Evolutionary conservation across 2,888 invertebrate genomes (phyloP).

Genomic region (Drosophila imparisetae): DNA sequence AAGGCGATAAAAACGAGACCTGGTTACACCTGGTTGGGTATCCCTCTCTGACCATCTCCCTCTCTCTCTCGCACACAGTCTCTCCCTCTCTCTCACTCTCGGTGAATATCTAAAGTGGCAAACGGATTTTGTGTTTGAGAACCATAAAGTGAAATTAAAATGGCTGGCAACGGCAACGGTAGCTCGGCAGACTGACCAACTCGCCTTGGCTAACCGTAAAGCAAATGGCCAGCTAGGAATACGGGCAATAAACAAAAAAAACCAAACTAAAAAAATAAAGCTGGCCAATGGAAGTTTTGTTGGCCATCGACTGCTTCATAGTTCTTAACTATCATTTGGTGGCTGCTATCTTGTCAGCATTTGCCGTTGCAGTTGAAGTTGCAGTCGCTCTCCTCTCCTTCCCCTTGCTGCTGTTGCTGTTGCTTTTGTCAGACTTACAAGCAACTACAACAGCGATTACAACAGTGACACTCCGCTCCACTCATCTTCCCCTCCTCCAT

Average conservation of each 20-base stretch:
- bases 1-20: constrained; percentile 66
- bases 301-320: constrained; percentile 66
- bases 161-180: constrained; percentile 56
- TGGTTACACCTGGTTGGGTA: constrained; percentile 55
- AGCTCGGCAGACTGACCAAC: constrained; percentile 48
- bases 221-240: constrained; percentile 63
- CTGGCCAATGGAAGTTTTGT: constrained; percentile 44
- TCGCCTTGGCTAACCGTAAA: constrained; percentile 52
- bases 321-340: constrained; percentile 41
- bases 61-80: background rate
- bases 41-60: background rate
- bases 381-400: background rate
- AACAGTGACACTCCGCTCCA: constrained; percentile 66
- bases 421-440: constrained; percentile 47
- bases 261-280: constrained; percentile 3
- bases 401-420: constrained; percentile 14
- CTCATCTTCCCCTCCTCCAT: background rate
- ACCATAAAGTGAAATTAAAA: constrained; percentile 81
- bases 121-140: constrained; percentile 77
- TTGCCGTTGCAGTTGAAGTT: constrained; percentile 15
- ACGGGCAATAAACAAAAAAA: constrained; percentile 58
- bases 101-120: constrained; percentile 52
- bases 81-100: background rate
- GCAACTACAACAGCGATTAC: constrained; percentile 70
- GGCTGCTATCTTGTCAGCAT: constrained; percentile 58